Evolutionary conservation across 2,113 vertebrate species (phyloP), one percentile per base, ranked within the genome.

Genomic region (Ciconia maguari): DNA sequence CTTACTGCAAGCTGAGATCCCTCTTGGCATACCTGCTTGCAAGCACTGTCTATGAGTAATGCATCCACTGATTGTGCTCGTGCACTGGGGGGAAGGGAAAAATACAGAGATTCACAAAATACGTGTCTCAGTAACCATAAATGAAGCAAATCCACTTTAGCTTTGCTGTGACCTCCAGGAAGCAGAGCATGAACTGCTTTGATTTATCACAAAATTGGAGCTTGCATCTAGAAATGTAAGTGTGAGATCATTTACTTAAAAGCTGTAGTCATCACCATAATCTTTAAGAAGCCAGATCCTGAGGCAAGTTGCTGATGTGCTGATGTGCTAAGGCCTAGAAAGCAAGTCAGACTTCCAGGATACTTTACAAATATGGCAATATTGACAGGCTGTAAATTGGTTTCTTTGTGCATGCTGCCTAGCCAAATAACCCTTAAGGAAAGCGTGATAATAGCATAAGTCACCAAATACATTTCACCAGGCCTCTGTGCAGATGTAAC

Each of bases 221-320:
- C 95, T 97, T 97, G 94, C 97, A 93, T 97, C 94, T 87, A 94
- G 95, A 97, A 97, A 95, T 95, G 84, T 97, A 94, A 94, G 81
- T 85, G 87, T 85, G 75, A 91, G 94, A 96, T 95, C 97, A 88
- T 96, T 97, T 97, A 77, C 93, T 96, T 96, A 95, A 94, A 93
- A 95, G 93, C 83, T 89, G 74, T 94, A 95, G 96, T 92, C 91
- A 94, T 93, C 90, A 85, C 87, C 87, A 90, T 94, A 95, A 97
- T 91, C 94, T 95, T 96, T 91, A 96, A 95, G 91, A 54, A 96
- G 78, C 84, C 94, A 95, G 94, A 96, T 97, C 94, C 91, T 94
- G 87, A 93, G 66, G 91, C 82, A 91, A 95, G 93, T 91, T 95
- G 83, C 81, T 96, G 93, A 95, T 91, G 70, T 90, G 83, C 79